These are phyloP conservation scores for Bimastos eiseni DNA, from an alignment of 2,888 invertebrate genomes.

Conservation along the genomic window DNA sequence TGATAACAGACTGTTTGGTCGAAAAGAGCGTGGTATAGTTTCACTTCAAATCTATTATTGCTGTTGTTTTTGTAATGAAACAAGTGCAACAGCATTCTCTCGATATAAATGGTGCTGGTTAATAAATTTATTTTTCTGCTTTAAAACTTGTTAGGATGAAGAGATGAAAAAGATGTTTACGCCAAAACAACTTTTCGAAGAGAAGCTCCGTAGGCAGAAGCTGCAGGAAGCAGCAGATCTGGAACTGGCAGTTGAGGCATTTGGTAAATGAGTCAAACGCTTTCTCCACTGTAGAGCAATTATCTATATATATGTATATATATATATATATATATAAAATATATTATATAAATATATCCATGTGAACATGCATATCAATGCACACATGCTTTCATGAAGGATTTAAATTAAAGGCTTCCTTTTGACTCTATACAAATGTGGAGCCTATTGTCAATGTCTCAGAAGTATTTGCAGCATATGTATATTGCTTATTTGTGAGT, in stretches of 20 bases:
- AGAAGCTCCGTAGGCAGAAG: conserved; percentile 78
- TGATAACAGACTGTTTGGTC: not conserved
- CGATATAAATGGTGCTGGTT: not conserved
- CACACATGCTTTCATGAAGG: too few species aligned
- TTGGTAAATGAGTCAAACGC: conserved; percentile 22
- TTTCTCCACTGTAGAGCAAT: not conserved
- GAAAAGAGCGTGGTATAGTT: not conserved
- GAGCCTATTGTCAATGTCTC: too few species aligned
- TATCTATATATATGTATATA: too few species aligned
- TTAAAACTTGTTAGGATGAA: conserved; percentile 70
- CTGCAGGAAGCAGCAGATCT: conserved; percentile 86
- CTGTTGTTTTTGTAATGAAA: conserved; percentile 57
- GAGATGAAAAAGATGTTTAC: conserved; percentile 50
- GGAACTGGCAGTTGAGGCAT: conserved; percentile 73
- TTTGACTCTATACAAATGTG: too few species aligned
- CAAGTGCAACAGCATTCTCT: conserved; percentile 55
- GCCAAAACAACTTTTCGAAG: conserved; percentile 60
- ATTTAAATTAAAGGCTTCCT: too few species aligned
- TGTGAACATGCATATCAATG: too few species aligned
- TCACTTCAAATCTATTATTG: not conserved
- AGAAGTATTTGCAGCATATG: too few species aligned
- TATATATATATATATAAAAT: too few species aligned
- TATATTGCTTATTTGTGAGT: too few species aligned
- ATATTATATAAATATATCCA: too few species aligned
- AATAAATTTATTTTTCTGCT: not conserved